Base-by-base conservation (phyloP, 2,113 vertebrate genomes). In the Brachyhypopomus occidentalis region DNA sequence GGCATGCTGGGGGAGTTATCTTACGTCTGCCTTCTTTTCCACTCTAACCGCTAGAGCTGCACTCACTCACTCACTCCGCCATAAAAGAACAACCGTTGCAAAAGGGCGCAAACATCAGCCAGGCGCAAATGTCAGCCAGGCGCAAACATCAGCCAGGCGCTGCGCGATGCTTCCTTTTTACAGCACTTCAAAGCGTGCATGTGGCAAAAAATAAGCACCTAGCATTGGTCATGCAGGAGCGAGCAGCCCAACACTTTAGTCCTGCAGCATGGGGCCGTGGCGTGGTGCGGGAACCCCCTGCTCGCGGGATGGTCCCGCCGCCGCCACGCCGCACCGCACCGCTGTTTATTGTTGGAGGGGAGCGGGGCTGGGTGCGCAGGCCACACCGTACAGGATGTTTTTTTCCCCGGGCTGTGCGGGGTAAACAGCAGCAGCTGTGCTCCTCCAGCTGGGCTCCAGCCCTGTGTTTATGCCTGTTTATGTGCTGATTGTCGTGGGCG, bases 361-460 rank as follows among this genome's bases (percentile, higher is more conserved):
- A 92, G 92, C 88, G 88, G 81, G 72, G 77, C 19, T 52, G 92
- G 92, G 92, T 92, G 92, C 90, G 89, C 89, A 89, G 90, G 84
- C 87, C 90, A 89, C 90, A 89, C 86, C 86, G 92, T 88, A 93
- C 93, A 93, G 93, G 93, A 94, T 93, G 93, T 94, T 94, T 94
- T 93, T 91, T 41, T 41, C 9, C 45, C 91, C 92, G 91, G 92
- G 92, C 90, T 82, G 88, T 77, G 87, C 88, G 92, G 92, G 89
- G 92, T 94, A 94, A 94, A 94, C 93, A 94, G 91, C 91, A 92
- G 92, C 93, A 94, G 93, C 93, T 94, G 93, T 90, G 91, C 93
- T 91, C 90, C 90, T 92, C 90, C 92, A 93, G 91, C 91, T 91
- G 90, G 86, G 86, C 70, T 48, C 90, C 89, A 92, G 91, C 89